These are phyloP conservation scores for Coboldia fuscipes DNA, from an alignment of 1,140 invertebrate species.

Conservation along the genomic window DNA sequence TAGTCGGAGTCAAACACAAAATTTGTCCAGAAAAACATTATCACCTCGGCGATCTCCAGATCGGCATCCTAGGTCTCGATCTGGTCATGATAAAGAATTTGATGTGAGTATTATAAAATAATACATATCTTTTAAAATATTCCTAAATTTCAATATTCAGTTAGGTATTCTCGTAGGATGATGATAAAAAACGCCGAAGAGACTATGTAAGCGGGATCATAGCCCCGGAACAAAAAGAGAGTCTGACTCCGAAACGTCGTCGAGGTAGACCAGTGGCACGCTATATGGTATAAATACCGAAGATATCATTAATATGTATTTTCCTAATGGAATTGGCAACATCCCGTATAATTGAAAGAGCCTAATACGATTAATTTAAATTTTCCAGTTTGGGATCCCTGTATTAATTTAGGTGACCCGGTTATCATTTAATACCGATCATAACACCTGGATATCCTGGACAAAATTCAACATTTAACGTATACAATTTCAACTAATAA, in stretches of 20 bases:
- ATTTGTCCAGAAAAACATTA: background rate
- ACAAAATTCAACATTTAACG: no score
- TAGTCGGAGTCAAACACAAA: background rate
- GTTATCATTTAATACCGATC: no score
- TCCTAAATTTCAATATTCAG: no score
- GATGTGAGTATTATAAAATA: slow-evolving; percentile 1
- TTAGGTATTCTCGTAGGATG: no score
- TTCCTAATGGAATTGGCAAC: no score
- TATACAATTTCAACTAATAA: no score
- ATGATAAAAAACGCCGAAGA: slow-evolving; percentile 22
- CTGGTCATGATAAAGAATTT: background rate
- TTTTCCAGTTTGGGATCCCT: no score
- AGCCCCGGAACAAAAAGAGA: slow-evolving; percentile 23
- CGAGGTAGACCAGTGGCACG: slow-evolving; percentile 48
- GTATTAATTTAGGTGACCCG: no score
- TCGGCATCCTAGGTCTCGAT: background rate
- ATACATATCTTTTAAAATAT: no score
- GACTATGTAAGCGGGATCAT: slow-evolving; percentile 24
- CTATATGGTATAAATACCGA: slow-evolving; percentile 75
- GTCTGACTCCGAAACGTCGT: slow-evolving; percentile 40
- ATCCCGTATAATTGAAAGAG: no score
- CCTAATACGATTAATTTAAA: no score
- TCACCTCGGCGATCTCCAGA: slow-evolving; percentile 4
- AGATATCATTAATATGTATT: slow-evolving; percentile 61
- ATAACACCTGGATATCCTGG: no score